These are phyloP conservation scores for Acrossocheilus fasciatus DNA, from an alignment of 2,797 vertebrate genomes.

Conservation along the genomic window DNA sequence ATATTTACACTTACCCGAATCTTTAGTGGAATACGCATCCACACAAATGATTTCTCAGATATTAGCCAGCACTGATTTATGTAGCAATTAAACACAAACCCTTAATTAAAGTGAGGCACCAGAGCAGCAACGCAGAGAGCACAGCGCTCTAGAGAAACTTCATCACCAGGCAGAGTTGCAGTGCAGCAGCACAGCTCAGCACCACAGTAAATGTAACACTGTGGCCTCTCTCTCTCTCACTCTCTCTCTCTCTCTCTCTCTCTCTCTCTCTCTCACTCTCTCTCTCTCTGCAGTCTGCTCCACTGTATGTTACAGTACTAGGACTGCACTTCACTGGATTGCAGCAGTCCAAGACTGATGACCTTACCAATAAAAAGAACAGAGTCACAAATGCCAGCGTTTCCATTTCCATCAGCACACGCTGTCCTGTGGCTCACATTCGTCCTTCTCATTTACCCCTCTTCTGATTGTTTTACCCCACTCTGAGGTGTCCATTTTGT, in stretches of 20 bases:
- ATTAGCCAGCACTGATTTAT: constrained; percentile 28
- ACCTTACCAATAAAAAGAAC: constrained; percentile 78
- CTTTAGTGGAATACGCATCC: constrained; percentile 25
- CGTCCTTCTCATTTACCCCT: constrained; percentile 45
- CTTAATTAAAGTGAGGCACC: constrained; percentile 21
- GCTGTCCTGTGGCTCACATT: constrained; percentile 43
- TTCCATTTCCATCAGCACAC: constrained; percentile 55
- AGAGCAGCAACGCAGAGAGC: constrained; percentile 60
- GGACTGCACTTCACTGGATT: constrained; percentile 64
- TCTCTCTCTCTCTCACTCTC: constrained; percentile 45
- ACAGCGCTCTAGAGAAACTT: constrained; percentile 72
- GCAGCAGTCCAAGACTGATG: constrained; percentile 71
- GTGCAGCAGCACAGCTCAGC: constrained; percentile 77
- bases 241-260: constrained; percentile 43
- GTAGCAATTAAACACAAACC: constrained; percentile 23
- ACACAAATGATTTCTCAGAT: constrained; percentile 55
- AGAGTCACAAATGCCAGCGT: constrained; percentile 70
- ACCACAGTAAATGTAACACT: constrained; percentile 58
- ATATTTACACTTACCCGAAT: constrained; percentile 38
- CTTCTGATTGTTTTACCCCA: constrained; percentile 6
- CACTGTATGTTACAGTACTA: constrained; percentile 67
- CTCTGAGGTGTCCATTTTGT: neutral
- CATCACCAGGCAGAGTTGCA: constrained; percentile 80
- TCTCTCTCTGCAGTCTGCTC: constrained; percentile 70
- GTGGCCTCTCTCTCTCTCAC: constrained; percentile 33